phyloP scores from a whole-genome alignment of 2,113 vertebrate species.

The Atherinomorus stipes region DNA sequence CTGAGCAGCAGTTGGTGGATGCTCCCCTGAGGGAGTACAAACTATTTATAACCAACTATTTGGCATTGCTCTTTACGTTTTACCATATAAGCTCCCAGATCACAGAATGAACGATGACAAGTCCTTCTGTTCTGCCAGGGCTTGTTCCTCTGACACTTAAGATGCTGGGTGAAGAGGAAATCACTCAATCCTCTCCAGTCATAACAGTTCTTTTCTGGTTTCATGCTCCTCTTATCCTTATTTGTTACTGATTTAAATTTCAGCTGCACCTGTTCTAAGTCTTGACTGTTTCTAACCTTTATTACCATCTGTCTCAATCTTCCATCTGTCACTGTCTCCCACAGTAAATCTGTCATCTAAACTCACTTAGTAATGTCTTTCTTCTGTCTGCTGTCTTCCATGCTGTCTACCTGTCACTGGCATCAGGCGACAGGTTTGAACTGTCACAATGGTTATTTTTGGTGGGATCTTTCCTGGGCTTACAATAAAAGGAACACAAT shows the following conservation, averaged over 20 bases:
- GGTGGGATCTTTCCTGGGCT: slow-evolving; percentile 3
- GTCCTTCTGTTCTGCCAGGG: not conserved
- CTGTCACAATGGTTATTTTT: slow-evolving; percentile 34
- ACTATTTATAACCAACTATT: not conserved
- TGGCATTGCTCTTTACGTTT: not conserved
- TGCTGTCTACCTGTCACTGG: slow-evolving; percentile 25
- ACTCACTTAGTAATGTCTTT: slow-evolving; percentile 27
- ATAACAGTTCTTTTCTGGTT: slow-evolving; percentile 18
- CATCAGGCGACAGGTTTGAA: slow-evolving; percentile 43
- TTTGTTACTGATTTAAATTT: slow-evolving; percentile 23
- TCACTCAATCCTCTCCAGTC: slow-evolving; percentile 19
- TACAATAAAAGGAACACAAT: not conserved
- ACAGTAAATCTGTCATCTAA: slow-evolving; percentile 37
- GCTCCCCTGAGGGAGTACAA: not conserved
- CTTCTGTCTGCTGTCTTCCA: slow-evolving; percentile 6
- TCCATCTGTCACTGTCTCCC: slow-evolving; percentile 40
- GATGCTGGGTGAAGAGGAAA: not conserved
- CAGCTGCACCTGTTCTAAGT: slow-evolving; percentile 13
- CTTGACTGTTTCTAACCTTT: slow-evolving; percentile 26
- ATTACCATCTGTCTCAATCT: slow-evolving; percentile 30
- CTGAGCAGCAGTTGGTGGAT: not conserved
- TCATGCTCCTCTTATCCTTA: slow-evolving; percentile 18
- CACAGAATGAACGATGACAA: not conserved
- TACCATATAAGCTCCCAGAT: not conserved
- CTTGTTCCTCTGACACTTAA: slow-evolving; percentile 22